Conservation (phyloP, 2,888 invertebrate species). For the Nycteola revayana region DNA sequence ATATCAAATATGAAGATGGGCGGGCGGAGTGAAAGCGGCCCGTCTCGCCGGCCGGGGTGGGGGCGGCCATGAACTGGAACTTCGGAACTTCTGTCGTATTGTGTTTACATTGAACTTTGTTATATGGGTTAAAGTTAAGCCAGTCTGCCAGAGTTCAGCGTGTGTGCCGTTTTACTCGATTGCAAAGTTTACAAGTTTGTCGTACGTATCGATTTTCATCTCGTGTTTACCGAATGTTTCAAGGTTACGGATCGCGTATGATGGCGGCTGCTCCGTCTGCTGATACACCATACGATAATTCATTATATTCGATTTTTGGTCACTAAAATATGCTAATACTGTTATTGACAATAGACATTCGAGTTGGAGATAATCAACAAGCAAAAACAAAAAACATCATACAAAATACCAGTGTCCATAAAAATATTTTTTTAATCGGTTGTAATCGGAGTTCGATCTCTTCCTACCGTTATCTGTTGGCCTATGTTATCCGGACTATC, state of each 20-base stretch:
- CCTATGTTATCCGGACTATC: too few relatives aligned
- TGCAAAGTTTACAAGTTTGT: conserved; percentile 75
- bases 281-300: too few relatives aligned
- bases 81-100: conserved; percentile 79
- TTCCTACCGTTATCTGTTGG: too few relatives aligned
- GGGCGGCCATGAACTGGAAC: conserved; percentile 79
- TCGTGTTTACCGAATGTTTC: conserved; percentile 75
- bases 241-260: conserved; percentile 53
- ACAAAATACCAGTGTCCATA: too few relatives aligned
- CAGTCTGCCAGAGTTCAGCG: conserved; percentile 79
- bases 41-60: conserved; percentile 41
- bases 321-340: too few relatives aligned
- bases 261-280: too few relatives aligned
- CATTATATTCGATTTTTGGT: too few relatives aligned
- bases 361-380: too few relatives aligned
- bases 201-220: conserved; percentile 78
- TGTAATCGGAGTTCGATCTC: too few relatives aligned
- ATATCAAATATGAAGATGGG: conserved; percentile 2
- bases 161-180: conserved; percentile 75
- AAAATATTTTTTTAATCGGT: too few relatives aligned
- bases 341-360: too few relatives aligned
- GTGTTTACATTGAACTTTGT: conserved; percentile 83
- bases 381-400: too few relatives aligned
- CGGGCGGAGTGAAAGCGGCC: conserved; percentile 23
- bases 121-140: conserved; percentile 82